Base-by-base conservation (phyloP, 1,140 invertebrate genomes). In the Telenomus remus region DNA sequence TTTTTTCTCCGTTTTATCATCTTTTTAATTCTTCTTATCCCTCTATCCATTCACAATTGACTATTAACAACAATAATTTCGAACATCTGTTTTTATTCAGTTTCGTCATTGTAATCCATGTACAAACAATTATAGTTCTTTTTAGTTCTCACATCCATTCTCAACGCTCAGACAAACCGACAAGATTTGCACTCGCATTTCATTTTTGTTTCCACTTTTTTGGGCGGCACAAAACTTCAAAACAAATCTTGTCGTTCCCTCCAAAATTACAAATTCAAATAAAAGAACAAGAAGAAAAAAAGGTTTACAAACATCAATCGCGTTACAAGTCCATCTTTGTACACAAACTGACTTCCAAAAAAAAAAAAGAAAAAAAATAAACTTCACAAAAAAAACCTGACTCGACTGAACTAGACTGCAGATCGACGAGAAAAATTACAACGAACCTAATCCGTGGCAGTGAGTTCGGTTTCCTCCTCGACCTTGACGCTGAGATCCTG, bases 61-160 rank as follows among this genome's bases (percentile, higher is more conserved):
- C 63, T 51, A 47, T n/a, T 64, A 66, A 66, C 63, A 66, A 66
- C 53, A 16, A 65, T 42, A 55, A 55, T 15, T 39, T 39, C 5
- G 37, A 37, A 37, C 16, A 48, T 37, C 6, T 27, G 19, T 27
- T 27, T 27, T 37, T 55, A 55, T 37, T 47, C 7, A 2, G 8
- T n/a, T 44, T 44, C 13, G 12, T 15, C 9, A 4, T 39, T 11
- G 3, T 39, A 11, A 11, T 9, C 9, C 37, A 39, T 27, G 19
- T 27, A 27, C 19, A 27, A 27, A 27, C 19, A 27, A 27, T 27
- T 6, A 27, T 27, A 27, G 19, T 27, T 27, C 6, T 27, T 27
- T 27, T 27, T 27, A 3, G 6, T 27, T 27, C 19, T 27, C 19
- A 27, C 6, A 27, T 27, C 19, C 6, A 27, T 27, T 6, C 19